Evolutionary conservation across 2,888 invertebrate species (phyloP), one percentile per base, ranked within the genome.

Genomic region (Congeria kusceri): DNA sequence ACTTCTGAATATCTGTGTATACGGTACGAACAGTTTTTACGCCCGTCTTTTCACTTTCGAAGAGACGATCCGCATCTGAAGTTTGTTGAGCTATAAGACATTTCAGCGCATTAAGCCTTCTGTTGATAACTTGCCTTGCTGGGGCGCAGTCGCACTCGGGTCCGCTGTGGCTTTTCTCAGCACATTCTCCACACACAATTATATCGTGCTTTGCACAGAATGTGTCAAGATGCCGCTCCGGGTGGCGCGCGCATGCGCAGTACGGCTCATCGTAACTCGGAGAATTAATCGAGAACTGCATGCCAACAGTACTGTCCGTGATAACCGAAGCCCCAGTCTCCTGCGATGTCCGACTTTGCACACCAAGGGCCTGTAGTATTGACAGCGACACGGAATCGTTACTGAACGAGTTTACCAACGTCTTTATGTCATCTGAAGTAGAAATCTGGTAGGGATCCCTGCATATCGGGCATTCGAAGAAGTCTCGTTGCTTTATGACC

Each of bases 401-500:
- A 18, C 39, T 53, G 11, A 83, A 74, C 13, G 57, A 61, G 13
- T 68, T 70, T 29, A 83, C 77, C 53, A 73, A 57, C 1, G 63
- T 67, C 13, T 71, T 63, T 0, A 74, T 70, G 3, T 62, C 69
- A 1, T 46, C 47, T 15, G 49, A 44, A 3, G 57, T 15, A 9
- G 59, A 27, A 7, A 77, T 64, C 23, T 61, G n/a, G 28, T 73
- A 67, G 5, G 69, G 53, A 49, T 67, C 63, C 1, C 83, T 62
- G 28, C 83, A 83, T 63, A 79, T 77, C 23, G 83, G 83, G 27
- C 83, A 83, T 18, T 79, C 79, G 39, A 77, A 77, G 15, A 32
- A 57, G 44, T 77, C 74, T 29, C 68, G 62, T 1, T 58, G 25
- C 18, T 68, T 49, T 0, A 63, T 59, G 18, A 77, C 65, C 15